A percentile compares a stretch with the other conserved stretches of the same genome.
These are phyloP conservation scores for Geodia barretti DNA, from an alignment of 37 sponge, comb jelly and placozoan species.

Conservation along the genomic window DNA sequence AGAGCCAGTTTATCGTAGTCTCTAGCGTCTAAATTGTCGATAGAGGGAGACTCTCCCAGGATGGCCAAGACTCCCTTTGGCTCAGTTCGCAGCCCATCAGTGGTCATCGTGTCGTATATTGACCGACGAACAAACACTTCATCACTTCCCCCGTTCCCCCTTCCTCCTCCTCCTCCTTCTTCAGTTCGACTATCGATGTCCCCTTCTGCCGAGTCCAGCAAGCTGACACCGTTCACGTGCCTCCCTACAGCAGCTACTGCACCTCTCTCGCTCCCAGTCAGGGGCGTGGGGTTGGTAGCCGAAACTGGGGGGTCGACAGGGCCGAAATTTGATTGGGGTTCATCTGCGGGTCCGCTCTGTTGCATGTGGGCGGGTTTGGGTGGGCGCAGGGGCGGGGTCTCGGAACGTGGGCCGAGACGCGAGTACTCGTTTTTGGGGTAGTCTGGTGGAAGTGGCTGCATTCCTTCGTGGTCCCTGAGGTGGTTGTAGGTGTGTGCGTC, in stretches of 20 bases:
- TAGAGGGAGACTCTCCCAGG: no score
- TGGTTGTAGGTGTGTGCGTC: background rate
- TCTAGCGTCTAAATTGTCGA: background rate
- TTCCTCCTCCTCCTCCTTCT: background rate
- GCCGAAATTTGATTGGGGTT: background rate
- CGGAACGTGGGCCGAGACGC: background rate
- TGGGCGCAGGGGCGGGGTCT: conserved; percentile 3
- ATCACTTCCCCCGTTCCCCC: background rate
- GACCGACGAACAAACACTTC: background rate
- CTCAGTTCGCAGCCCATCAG: background rate
- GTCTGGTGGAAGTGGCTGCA: background rate
- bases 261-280: background rate
- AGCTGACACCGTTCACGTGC: no score
- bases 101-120: background rate
- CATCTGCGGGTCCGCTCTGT: no score
- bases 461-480: background rate
- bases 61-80: background rate
- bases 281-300: background rate
- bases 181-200: background rate
- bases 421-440: conserved; percentile 7
- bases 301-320: background rate
- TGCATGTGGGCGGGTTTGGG: background rate
- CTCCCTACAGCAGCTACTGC: background rate
- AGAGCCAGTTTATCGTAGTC: background rate
- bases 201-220: no score